phyloP scores from a whole-genome alignment of 92 coral and sea anemone species.

The Scolanthus callimorphus region DNA sequence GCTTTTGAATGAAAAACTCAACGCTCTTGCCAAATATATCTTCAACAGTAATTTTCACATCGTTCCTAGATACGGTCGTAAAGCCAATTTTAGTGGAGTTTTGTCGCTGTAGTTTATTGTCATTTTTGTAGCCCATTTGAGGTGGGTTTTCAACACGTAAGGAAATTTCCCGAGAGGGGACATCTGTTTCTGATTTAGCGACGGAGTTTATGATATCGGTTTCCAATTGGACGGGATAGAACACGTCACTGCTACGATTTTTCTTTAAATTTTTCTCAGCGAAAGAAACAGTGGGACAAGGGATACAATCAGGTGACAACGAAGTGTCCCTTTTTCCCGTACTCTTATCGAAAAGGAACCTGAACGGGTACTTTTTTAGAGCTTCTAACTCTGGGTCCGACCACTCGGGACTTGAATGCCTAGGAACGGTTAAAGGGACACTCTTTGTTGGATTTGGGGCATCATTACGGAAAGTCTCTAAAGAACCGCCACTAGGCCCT shows the following conservation, averaged over 20 bases:
- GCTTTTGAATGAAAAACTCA: not conserved
- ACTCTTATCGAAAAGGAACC: not conserved
- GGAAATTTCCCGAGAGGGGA: not conserved
- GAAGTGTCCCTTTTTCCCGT: not conserved
- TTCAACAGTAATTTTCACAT: conserved; percentile 5
- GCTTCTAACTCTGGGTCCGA: too few species aligned
- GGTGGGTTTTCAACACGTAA: not conserved
- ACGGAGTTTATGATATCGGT: not conserved
- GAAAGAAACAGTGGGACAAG: too few species aligned
- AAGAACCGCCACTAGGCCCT: too few species aligned
- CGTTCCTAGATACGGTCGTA: not conserved
- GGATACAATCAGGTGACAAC: not conserved
- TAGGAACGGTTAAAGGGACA: too few species aligned
- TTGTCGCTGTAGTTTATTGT: not conserved
- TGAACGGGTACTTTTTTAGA: not conserved
- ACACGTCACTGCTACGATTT: not conserved
- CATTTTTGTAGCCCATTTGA: not conserved
- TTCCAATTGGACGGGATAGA: not conserved
- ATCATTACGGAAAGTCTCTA: too few species aligned
- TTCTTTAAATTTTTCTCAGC: too few species aligned
- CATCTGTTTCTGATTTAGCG: not conserved
- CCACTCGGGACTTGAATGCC: too few species aligned
- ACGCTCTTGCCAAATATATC: conserved; percentile 8
- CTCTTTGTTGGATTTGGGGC: too few species aligned
- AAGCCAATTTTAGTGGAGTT: not conserved